phyloP scores from a whole-genome alignment of 2,888 invertebrate genomes.

The Dryococelus australis region DNA sequence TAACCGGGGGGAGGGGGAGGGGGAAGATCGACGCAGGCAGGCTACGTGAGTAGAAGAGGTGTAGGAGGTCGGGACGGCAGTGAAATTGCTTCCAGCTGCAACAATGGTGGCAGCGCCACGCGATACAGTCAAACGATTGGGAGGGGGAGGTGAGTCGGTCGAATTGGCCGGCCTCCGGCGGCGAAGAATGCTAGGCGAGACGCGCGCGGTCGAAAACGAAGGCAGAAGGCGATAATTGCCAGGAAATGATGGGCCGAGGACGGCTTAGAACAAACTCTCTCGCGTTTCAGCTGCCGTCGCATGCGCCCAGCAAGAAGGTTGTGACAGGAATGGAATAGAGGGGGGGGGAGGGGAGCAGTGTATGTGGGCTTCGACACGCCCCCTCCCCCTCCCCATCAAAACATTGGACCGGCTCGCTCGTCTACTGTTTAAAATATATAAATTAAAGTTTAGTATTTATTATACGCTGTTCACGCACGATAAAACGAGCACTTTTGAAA shows the following conservation, averaged over 20 bases:
- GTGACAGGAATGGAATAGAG: too few relatives aligned
- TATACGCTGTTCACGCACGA: too few relatives aligned
- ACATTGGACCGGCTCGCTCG: too few relatives aligned
- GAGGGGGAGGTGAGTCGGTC: not conserved
- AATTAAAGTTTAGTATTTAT: too few relatives aligned
- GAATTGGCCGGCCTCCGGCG: not conserved
- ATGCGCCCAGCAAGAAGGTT: too few relatives aligned
- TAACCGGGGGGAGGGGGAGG: not conserved
- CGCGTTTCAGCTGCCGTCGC: not conserved
- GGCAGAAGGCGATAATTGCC: conserved; percentile 9
- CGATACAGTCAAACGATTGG: not conserved
- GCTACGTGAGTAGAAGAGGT: not conserved
- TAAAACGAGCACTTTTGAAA: too few relatives aligned
- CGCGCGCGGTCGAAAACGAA: not conserved
- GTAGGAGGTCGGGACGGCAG: not conserved
- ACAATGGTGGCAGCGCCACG: not conserved
- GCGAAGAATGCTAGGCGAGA: not conserved
- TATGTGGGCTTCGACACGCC: too few relatives aligned
- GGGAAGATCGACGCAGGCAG: not conserved
- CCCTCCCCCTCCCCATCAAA: too few relatives aligned
- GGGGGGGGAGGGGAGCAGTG: too few relatives aligned
- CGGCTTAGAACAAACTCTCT: conserved; percentile 5
- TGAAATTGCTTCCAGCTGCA: not conserved
- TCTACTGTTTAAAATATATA: too few relatives aligned
- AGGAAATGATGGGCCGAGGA: not conserved